A percentile compares a stretch with the other conserved stretches of the same genome.
phyloP scores from a whole-genome alignment of 2,888 invertebrate species.

The Harpalus rubripes region DNA sequence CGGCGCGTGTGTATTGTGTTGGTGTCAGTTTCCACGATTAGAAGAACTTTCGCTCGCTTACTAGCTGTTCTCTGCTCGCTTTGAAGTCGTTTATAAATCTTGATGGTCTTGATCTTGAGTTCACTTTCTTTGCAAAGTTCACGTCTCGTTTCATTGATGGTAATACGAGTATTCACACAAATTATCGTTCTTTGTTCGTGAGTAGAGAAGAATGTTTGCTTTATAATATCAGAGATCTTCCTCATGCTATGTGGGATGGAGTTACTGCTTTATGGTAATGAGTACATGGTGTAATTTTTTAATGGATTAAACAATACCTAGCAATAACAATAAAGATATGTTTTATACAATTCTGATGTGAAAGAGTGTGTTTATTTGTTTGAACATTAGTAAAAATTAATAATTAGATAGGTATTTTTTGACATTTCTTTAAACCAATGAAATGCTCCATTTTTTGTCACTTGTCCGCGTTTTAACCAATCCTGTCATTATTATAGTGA shows the following conservation, averaged over 20 bases:
- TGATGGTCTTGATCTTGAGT: slow-evolving; percentile 64
- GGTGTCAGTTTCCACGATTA: slow-evolving; percentile 24
- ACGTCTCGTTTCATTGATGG: slow-evolving; percentile 60
- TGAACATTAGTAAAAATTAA: no score
- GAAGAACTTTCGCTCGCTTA: slow-evolving; percentile 47
- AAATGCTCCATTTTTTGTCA: no score
- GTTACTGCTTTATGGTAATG: background rate
- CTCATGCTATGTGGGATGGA: background rate
- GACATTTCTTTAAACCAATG: no score
- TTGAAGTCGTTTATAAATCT: slow-evolving; percentile 54
- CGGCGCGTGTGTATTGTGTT: slow-evolving; percentile 1
- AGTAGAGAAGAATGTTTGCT: background rate
- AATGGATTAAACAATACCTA: background rate
- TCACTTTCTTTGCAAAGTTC: slow-evolving; percentile 64
- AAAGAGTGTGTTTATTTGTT: background rate
- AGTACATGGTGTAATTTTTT: background rate
- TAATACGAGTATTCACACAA: slow-evolving; percentile 50
- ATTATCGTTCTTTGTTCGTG: slow-evolving; percentile 55
- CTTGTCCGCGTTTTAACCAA: no score
- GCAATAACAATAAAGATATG: background rate
- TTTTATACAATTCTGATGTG: background rate
- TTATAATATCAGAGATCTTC: background rate
- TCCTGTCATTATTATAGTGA: no score
- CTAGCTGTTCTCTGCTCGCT: background rate
- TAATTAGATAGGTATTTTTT: no score